A percentile compares a stretch with the other conserved stretches of the same genome.
These are phyloP conservation scores for Cryptops parisi DNA, from an alignment of 2,888 invertebrate genomes.

Conservation along the genomic window DNA sequence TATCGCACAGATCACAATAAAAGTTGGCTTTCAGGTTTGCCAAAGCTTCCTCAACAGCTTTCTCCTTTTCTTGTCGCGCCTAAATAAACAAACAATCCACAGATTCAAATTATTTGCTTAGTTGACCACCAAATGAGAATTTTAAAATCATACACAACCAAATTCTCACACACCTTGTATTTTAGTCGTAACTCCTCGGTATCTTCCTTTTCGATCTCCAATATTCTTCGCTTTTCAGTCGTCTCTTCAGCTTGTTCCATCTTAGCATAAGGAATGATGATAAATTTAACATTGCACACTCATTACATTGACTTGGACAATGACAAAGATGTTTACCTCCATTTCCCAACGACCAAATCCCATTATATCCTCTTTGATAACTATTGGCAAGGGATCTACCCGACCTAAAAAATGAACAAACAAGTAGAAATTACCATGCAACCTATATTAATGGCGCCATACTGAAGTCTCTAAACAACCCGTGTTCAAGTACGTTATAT, in stretches of 20 bases:
- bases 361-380: conserved; percentile 23
- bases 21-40: conserved; percentile 22
- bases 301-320: not conserved
- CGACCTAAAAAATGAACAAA: conserved; percentile 19
- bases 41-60: conserved; percentile 22
- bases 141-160: not conserved
- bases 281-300: too few relatives aligned
- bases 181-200: conserved; percentile 21
- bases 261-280: too few relatives aligned
- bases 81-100: too few relatives aligned
- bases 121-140: not conserved
- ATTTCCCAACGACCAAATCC: conserved; percentile 23
- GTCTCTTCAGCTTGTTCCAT: conserved; percentile 23
- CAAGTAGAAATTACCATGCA: too few relatives aligned
- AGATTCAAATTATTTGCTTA: too few relatives aligned
- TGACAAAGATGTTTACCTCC: conserved; percentile 19
- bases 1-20: conserved; percentile 23
- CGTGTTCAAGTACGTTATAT: too few relatives aligned
- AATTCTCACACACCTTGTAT: conserved; percentile 20
- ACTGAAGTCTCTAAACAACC: too few relatives aligned
- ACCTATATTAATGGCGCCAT: too few relatives aligned
- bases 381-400: conserved; percentile 22
- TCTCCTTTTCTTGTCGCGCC: conserved; percentile 22
- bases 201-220: conserved; percentile 23
- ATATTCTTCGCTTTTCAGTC: conserved; percentile 22